Evolutionary conservation across 2,113 vertebrate genomes (phyloP), one percentile per base, ranked within the genome.

Genomic region (Kryptolebias marmoratus): DNA sequence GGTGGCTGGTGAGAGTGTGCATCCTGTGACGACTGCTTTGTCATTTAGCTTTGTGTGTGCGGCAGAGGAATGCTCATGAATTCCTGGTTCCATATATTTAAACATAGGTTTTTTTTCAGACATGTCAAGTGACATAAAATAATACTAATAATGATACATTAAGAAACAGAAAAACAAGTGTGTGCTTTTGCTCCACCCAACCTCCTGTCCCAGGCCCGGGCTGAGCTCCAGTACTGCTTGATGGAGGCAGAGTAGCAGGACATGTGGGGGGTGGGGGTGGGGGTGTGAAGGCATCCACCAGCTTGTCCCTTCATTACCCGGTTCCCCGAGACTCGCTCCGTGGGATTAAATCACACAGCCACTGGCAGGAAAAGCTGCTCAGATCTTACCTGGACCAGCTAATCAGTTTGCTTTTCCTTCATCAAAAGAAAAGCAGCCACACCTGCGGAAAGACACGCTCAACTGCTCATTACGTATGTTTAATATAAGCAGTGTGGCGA

Each of bases 391-490:
- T 77, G 78, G 73, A 68, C 75, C 81, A 75, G 72, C 73, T 89
- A 81, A 91, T 87, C 78, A 87, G 84, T 87, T 85, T 84, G 69
- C 78, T 78, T 90, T 86, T 76, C 86, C 65, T 67, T 85, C 73
- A 84, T 86, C 82, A 75, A 83, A 86, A 85, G 77, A 70, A 77
- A 88, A 81, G 68, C 76, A 77, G 73, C 71, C 79, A 73, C 84
- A 88, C 85, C 85, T 84, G 81, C 39, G 61, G 65, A 62, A 68
- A 18, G 71, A 69, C 48, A 53, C 9, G 44, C 82, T 77, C 72
- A 64, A 69, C 68, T 76, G 71, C 65, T 64, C 70, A 56, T 72
- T 64, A 64, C 3, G 1, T 54, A 68, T 75, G 44, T 75, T 55
- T 67, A 73, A 82, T 62, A 71, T 55, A 62, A 67, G 54, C 2